phyloP scores from a whole-genome alignment of 2,113 vertebrate genomes.

The Xenopus laevis region DNA sequence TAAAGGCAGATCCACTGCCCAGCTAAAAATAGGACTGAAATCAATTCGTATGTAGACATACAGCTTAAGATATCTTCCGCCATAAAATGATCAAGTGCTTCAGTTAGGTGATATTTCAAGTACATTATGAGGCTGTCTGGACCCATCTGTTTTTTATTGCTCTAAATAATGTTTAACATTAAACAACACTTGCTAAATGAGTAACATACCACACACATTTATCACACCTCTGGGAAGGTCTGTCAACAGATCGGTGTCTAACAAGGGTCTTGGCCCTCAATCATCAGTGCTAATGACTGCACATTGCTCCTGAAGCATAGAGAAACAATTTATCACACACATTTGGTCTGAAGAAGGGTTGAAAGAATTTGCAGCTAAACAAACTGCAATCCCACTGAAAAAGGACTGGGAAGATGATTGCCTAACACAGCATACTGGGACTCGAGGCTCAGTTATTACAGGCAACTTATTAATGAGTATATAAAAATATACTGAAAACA shows the following conservation, averaged over 20 bases:
- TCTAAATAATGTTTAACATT: slow-evolving; percentile 37
- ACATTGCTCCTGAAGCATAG: slow-evolving; percentile 16
- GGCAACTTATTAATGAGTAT: too few relatives aligned
- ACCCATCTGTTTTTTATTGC: slow-evolving; percentile 18
- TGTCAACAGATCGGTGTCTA: not conserved
- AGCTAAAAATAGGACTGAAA: not conserved
- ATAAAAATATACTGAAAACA: too few relatives aligned
- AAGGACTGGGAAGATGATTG: not conserved
- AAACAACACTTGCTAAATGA: slow-evolving; percentile 25
- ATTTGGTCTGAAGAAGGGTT: slow-evolving; percentile 25
- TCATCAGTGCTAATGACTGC: slow-evolving; percentile 33
- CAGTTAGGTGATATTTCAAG: slow-evolving; percentile 20
- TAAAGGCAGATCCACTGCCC: too few relatives aligned
- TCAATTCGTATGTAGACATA: not conserved
- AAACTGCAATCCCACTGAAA: slow-evolving; percentile 12
- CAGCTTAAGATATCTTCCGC: not conserved
- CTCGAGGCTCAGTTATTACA: not conserved
- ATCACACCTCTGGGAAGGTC: slow-evolving; percentile 11
- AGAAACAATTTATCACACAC: not conserved
- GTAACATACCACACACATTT: slow-evolving; percentile 39
- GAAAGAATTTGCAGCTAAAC: slow-evolving; percentile 35
- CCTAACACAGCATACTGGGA: too few relatives aligned
- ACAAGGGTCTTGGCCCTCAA: slow-evolving; percentile 23
- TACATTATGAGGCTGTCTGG: slow-evolving; percentile 23
- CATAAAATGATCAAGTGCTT: slow-evolving; percentile 11